Percentiles rank a stretch among this genome's conserved stretches.
Evolutionary conservation across 2,888 invertebrate genomes (phyloP).

Genomic region (Neoitamus cyanurus): DNA sequence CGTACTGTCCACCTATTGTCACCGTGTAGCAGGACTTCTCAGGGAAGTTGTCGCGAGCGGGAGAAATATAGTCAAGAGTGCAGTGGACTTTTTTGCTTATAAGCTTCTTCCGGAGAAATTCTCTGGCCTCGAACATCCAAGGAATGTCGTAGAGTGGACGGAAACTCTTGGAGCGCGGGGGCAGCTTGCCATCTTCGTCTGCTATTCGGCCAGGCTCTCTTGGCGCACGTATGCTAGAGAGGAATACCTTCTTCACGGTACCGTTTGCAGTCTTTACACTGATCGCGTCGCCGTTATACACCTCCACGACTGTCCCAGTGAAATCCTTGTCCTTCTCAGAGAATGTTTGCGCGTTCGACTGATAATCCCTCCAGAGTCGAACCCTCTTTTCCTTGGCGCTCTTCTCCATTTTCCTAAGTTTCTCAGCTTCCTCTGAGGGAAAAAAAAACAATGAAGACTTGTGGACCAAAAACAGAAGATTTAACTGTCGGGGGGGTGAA

Average conservation of each 20-base stretch:
- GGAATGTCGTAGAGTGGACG: conserved; percentile 97
- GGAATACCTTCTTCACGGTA: conserved; percentile 88
- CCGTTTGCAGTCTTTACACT: conserved; percentile 84
- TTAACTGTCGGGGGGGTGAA: neutral
- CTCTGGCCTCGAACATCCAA: conserved; percentile 98
- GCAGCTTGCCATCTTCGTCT: conserved; percentile 77
- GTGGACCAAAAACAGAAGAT: no score
- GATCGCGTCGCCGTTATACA: conserved; percentile 94
- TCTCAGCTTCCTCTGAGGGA: conserved; percentile 70
- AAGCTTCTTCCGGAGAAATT: conserved; percentile 94
- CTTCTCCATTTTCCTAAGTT: conserved; percentile 85
- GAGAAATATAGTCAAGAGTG: conserved; percentile 95
- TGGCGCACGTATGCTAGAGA: conserved; percentile 95
- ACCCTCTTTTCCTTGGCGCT: conserved; percentile 87
- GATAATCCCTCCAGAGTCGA: conserved; percentile 93
- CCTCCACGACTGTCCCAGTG: conserved; percentile 85
- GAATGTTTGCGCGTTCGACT: conserved; percentile 77
- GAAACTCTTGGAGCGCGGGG: conserved; percentile 78
- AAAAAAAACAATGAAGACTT: neutral
- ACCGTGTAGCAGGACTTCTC: conserved; percentile 97
- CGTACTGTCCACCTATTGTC: conserved; percentile 85
- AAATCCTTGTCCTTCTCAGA: conserved; percentile 85
- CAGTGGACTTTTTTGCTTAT: conserved; percentile 95
- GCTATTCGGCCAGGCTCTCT: conserved; percentile 73
- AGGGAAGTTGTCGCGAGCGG: conserved; percentile 91